These are phyloP conservation scores for Lasioglossum morio DNA, from an alignment of 2,888 invertebrate species.

Conservation along the genomic window DNA sequence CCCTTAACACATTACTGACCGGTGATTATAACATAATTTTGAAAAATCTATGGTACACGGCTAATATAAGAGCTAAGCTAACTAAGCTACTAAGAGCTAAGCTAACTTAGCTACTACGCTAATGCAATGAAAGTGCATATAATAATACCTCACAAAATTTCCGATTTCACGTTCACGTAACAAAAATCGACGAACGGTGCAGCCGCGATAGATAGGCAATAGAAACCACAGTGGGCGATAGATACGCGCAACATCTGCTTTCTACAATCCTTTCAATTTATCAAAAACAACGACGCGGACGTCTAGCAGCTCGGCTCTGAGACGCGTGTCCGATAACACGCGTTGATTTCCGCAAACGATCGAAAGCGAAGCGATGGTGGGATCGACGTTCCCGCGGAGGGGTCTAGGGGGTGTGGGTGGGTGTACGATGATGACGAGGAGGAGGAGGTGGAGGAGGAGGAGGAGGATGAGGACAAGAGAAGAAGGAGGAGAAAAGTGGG, in stretches of 20 bases:
- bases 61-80: no score
- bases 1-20: no score
- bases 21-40: no score
- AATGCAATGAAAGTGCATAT: no score
- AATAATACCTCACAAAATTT: neutral
- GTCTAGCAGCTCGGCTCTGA: neutral
- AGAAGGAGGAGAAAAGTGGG: neutral
- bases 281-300: neutral
- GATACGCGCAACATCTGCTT: neutral
- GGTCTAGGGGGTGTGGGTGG: neutral
- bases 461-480: neutral
- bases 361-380: conserved; percentile 4
- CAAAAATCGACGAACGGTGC: neutral
- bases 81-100: no score
- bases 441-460: neutral
- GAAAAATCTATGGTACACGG: no score
- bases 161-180: neutral
- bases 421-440: neutral
- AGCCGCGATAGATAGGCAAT: neutral
- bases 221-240: neutral
- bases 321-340: conserved; percentile 15
- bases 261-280: neutral
- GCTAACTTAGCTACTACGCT: no score
- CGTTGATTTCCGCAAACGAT: conserved; percentile 9
- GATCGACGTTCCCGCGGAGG: neutral